phyloP scores from a whole-genome alignment of 1,140 invertebrate species.

The Drosophila pruinosa region DNA sequence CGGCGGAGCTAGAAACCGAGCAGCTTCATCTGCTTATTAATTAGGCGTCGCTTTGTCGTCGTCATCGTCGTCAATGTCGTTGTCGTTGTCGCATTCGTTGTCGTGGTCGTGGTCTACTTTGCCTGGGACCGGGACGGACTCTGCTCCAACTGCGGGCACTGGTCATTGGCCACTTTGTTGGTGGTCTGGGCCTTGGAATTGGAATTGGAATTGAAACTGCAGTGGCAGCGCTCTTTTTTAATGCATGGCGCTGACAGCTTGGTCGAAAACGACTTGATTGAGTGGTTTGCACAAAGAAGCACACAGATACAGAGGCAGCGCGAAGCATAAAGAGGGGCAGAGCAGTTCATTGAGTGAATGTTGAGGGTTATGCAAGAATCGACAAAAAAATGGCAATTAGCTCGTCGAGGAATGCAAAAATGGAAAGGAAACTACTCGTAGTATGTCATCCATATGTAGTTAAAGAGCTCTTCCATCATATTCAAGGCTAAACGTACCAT shows the following conservation, averaged over 20 bases:
- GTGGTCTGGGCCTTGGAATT: conserved; percentile 48
- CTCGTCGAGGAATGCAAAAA: conserved; percentile 16
- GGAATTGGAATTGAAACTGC: conserved; percentile 22
- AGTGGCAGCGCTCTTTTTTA: conserved; percentile 40
- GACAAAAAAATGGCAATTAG: conserved; percentile 14
- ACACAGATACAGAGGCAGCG: not conserved
- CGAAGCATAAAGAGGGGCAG: not conserved
- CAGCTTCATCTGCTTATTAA: conserved; percentile 78
- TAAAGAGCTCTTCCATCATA: not conserved
- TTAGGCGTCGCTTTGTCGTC: conserved; percentile 54
- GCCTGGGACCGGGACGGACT: conserved; percentile 30
- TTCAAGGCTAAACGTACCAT: conserved; percentile 49
- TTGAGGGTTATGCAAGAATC: conserved; percentile 17
- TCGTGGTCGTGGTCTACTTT: conserved; percentile 47
- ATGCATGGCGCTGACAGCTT: conserved; percentile 61
- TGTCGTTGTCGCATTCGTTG: conserved; percentile 28
- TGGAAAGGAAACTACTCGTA: not conserved
- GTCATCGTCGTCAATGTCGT: conserved; percentile 24
- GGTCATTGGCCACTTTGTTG: conserved; percentile 63
- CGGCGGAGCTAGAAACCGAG: conserved; percentile 48
- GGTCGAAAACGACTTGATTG: conserved; percentile 57
- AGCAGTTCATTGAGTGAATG: not conserved
- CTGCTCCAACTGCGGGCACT: conserved; percentile 12
- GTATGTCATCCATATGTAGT: conserved; percentile 17
- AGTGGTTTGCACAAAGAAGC: conserved; percentile 45